phyloP scores from a whole-genome alignment of 2,888 invertebrate genomes.

The Macrosoma leucophasiata region DNA sequence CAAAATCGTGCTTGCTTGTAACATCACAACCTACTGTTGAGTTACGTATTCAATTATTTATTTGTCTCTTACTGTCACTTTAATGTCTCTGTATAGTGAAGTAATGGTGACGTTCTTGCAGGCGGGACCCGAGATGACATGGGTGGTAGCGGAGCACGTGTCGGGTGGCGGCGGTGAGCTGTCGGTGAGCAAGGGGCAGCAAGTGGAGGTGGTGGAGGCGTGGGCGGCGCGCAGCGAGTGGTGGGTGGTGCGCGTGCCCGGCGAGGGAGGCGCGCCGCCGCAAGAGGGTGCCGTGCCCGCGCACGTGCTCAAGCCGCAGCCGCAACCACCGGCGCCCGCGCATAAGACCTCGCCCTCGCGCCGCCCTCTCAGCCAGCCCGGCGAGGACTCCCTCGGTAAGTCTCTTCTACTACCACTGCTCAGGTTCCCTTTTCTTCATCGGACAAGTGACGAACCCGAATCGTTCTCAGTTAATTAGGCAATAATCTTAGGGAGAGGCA shows the following conservation, averaged over 20 bases:
- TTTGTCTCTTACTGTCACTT: too few relatives aligned
- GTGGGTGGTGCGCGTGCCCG: conserved; percentile 80
- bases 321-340: conserved; percentile 41
- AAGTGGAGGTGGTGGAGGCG: conserved; percentile 93
- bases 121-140: conserved; percentile 91
- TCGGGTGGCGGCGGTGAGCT: conserved; percentile 88
- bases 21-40: too few relatives aligned
- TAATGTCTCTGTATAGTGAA: background rate
- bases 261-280: conserved; percentile 73
- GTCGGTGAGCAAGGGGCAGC: conserved; percentile 92
- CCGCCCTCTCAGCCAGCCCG: conserved; percentile 57
- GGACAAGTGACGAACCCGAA: too few relatives aligned
- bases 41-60: too few relatives aligned
- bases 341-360: conserved; percentile 62
- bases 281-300: conserved; percentile 89
- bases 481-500: too few relatives aligned
- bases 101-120: conserved; percentile 48
- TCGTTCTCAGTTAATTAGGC: too few relatives aligned
- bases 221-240: conserved; percentile 80
- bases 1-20: too few relatives aligned
- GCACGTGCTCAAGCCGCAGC: conserved; percentile 78
- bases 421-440: too few relatives aligned
- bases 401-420: too few relatives aligned
- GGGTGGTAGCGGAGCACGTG: conserved; percentile 91
- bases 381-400: conserved; percentile 69